Percentiles rank a stretch among this genome's conserved stretches.
These are phyloP conservation scores for Cepaea hortensis DNA, from an alignment of 2,888 invertebrate genomes.

Conservation along the genomic window DNA sequence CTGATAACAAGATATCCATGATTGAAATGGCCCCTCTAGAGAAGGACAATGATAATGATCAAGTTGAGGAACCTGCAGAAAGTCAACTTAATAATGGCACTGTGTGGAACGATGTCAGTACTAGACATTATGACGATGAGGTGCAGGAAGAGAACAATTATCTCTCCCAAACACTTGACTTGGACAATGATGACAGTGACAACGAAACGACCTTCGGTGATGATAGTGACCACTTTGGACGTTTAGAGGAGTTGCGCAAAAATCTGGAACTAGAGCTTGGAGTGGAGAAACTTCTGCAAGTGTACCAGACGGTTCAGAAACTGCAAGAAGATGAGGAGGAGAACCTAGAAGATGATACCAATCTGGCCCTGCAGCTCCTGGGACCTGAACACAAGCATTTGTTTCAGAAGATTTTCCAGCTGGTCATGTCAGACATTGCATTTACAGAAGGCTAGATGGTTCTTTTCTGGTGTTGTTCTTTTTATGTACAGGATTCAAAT, in stretches of 20 bases:
- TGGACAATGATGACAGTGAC: conserved; percentile 60
- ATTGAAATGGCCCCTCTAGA: background rate
- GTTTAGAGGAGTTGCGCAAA: conserved; percentile 72
- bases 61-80: conserved; percentile 12
- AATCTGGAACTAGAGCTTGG: conserved; percentile 73
- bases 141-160: background rate
- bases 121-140: background rate
- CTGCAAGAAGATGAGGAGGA: conserved; percentile 73
- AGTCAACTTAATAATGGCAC: background rate
- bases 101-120: background rate
- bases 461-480: too few species aligned
- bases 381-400: conserved; percentile 72
- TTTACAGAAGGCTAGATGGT: too few species aligned
- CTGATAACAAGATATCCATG: background rate
- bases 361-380: conserved; percentile 67
- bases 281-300: conserved; percentile 71
- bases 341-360: conserved; percentile 72
- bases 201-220: conserved; percentile 68
- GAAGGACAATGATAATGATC: background rate
- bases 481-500: too few species aligned
- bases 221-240: conserved; percentile 70
- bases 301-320: conserved; percentile 73
- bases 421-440: conserved; percentile 73
- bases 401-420: conserved; percentile 74
- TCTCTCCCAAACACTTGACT: background rate